Percentiles rank a stretch among this genome's conserved stretches.
Evolutionary conservation across 2,113 vertebrate genomes (phyloP).

Genomic region (Loxodonta africana): DNA sequence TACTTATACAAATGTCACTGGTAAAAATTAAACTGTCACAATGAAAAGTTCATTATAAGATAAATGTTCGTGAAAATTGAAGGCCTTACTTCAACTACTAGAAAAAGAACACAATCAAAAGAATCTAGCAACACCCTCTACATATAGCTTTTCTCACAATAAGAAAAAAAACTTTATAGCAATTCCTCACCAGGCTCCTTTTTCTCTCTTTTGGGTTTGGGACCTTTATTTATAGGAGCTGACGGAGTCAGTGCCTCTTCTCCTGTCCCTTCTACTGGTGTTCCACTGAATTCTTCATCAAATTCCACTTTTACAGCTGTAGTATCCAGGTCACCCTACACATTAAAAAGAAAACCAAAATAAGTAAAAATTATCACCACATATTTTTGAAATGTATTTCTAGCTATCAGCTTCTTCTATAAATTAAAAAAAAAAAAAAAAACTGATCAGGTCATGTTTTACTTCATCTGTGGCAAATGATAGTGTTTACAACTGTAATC

Average conservation of each 20-base stretch:
- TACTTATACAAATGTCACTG: conserved; percentile 7
- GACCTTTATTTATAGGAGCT: conserved; percentile 85
- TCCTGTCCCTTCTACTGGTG: conserved; percentile 89
- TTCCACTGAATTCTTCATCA: conserved; percentile 92
- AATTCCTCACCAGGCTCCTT: conserved; percentile 94
- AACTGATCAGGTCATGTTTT: background rate
- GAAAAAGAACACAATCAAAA: background rate
- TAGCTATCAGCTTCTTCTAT: conserved; percentile 19
- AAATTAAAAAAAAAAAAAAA: background rate
- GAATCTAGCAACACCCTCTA: background rate
- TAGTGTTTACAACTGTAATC: conserved; percentile 8
- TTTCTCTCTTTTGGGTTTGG: conserved; percentile 95
- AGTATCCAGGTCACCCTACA: conserved; percentile 93
- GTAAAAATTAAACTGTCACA: conserved; percentile 32
- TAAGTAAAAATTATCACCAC: conserved; percentile 37
- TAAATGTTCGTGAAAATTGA: background rate
- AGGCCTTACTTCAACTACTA: conserved; percentile 38
- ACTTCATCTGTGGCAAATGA: conserved; percentile 5
- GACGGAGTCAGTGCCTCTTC: conserved; percentile 89
- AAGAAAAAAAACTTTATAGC: background rate
- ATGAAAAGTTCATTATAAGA: conserved; percentile 46
- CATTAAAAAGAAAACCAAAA: conserved; percentile 65
- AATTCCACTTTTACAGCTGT: conserved; percentile 93
- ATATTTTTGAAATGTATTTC: conserved; percentile 56
- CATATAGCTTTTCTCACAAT: background rate